phyloP scores from a whole-genome alignment of 2,797 vertebrate genomes.

The Thaleichthys pacificus region DNA sequence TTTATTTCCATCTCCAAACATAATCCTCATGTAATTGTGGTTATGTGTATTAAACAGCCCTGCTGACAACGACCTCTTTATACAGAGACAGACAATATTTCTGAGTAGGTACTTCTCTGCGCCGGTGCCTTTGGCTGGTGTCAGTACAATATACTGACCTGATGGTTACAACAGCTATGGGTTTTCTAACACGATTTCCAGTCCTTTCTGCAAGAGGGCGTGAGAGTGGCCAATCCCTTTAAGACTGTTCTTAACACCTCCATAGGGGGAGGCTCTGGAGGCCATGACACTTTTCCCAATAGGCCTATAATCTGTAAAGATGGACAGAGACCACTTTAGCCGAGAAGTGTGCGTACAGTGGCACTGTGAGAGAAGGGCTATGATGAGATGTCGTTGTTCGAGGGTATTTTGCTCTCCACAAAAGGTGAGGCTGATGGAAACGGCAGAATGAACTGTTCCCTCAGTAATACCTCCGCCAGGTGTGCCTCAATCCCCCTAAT shows the following conservation, averaged over 20 bases:
- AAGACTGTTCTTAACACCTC: conserved; percentile 17
- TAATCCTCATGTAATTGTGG: conserved; percentile 59
- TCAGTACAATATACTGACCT: conserved; percentile 4
- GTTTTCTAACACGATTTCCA: conserved; percentile 12
- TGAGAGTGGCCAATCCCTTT: conserved; percentile 23
- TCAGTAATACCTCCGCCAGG: conserved; percentile 33
- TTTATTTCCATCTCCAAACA: conserved; percentile 57
- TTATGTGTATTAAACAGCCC: conserved; percentile 49
- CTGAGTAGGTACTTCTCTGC: neutral
- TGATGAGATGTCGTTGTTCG: neutral
- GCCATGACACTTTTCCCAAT: conserved; percentile 25
- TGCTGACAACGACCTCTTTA: conserved; percentile 36
- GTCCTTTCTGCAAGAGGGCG: conserved; percentile 13
- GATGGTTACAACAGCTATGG: conserved; percentile 14
- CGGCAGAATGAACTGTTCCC: conserved; percentile 23
- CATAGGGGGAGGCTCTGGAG: conserved; percentile 14
- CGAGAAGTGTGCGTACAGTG: conserved; percentile 20
- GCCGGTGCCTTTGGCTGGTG: conserved; percentile 3
- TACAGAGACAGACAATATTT: conserved; percentile 20
- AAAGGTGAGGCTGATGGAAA: conserved; percentile 30
- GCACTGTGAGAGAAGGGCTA: neutral
- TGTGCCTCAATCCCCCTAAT: conserved; percentile 34
- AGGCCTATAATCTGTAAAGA: conserved; percentile 37
- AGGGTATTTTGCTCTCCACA: neutral
- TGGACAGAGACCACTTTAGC: conserved; percentile 39